Base-by-base conservation (phyloP, 2,888 invertebrate genomes). In the Netelia virgata region DNA sequence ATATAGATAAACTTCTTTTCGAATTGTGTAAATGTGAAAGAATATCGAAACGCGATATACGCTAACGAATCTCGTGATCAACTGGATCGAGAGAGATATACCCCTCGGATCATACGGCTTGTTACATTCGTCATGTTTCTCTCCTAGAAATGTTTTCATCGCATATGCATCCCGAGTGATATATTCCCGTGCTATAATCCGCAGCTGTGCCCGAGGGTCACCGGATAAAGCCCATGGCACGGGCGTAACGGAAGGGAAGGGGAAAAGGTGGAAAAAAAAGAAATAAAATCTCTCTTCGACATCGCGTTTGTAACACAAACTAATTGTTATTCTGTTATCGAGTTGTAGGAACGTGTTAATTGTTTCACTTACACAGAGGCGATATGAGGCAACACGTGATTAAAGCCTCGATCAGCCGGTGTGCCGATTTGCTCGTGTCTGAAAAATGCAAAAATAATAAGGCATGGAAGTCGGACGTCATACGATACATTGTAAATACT, bases 341-440 rank as follows among this genome's bases (percentile, higher is more conserved):
- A 36, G 36, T 50, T 16, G 63, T n/a, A 50, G 18, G 16, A 20
- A 68, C 53, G 69, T 69, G 50, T 53, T 50, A 36, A 70, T 68
- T 75, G 55, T 64, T 59, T 68, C 81, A 92, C 93, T 92, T 91
- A 93, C 93, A 88, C 87, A 90, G 89, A 53, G 92, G 89, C 75
- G 91, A 90, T 87, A 91, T 90, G 83, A 93, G 85, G 87, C 91
- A 92, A 83, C 93, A 93, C 76, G 93, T 93, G 83, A 93, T 89
- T 82, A 93, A 89, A 83, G 93, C 92, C 83, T 93, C 93, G 86
- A 93, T 88, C 28, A 93, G 88, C 72, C 92, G 89, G 79, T 92
- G 89, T 28, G 92, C 91, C 74, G 92, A 92, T 90, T 93, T 93
- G 63, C 89, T 91, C 57, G 88, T 89, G 78, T 92, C 93, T 93